Conservation (phyloP, 2,797 vertebrate species). For the Chelon auratus region DNA sequence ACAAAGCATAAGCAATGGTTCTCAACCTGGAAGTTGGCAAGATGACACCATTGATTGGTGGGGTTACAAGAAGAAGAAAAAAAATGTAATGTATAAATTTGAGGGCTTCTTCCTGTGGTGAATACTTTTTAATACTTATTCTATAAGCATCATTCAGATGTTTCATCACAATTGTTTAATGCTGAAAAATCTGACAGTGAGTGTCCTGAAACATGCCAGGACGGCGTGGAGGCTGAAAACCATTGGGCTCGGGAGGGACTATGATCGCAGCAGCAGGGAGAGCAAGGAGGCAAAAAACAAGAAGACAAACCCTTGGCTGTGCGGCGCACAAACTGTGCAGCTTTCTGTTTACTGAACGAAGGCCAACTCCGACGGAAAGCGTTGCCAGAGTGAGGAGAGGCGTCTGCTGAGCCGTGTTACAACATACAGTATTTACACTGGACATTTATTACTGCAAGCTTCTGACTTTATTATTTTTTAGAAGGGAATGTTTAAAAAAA, state of each 20-base stretch:
- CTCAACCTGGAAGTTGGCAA: conserved; percentile 35
- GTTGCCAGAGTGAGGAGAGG: conserved; percentile 65
- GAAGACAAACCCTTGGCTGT: conserved; percentile 75
- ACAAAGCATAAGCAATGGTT: conserved; percentile 48
- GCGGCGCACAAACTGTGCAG: conserved; percentile 74
- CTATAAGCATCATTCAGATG: fast-evolving
- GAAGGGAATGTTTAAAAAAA: too few relatives aligned
- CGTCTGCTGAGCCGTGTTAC: conserved; percentile 71
- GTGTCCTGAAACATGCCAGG: fast-evolving
- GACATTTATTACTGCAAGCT: conserved; percentile 27
- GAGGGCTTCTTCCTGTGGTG: too few relatives aligned
- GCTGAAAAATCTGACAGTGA: neutral
- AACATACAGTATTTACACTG: conserved; percentile 50
- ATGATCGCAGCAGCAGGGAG: conserved; percentile 11
- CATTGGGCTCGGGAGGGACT: conserved; percentile 50
- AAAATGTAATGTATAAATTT: neutral
- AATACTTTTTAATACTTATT: neutral
- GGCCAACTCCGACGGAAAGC: conserved; percentile 74
- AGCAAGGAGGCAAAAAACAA: conserved; percentile 38
- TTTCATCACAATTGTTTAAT: neutral
- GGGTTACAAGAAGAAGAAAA: neutral
- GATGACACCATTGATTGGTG: neutral
- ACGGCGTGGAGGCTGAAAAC: conserved; percentile 46
- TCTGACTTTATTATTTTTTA: neutral
- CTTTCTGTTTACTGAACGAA: conserved; percentile 74